Base-by-base conservation (phyloP, 2,797 vertebrate genomes). In the Gambusia yucatana region DNA sequence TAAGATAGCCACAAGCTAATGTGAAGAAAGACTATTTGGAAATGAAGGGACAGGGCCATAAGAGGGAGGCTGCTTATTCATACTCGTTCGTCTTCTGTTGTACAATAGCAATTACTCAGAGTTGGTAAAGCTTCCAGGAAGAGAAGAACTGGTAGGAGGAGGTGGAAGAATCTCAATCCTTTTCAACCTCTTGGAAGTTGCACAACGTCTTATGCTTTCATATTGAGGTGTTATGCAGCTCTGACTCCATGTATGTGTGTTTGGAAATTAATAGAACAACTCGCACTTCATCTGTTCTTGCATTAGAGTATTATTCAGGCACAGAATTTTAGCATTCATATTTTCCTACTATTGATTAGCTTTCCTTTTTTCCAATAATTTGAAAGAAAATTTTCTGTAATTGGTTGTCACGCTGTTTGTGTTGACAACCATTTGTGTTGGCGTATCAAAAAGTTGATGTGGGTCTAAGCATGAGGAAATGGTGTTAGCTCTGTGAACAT, bases 41-140 rank as follows among this genome's bases (percentile, higher is more conserved):
- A 83, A 72, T 77, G 79, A 72, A 52, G 82, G 71, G 73, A 57
- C 22, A 11, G 33, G 7, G 72, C 28, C n/a, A 17, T 33, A 36
- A 39, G 50, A 22, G 48, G 61, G 50, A 22, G 57, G 65, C 22
- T 41, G 78, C 73, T 79, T 82, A 80, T 85, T 79, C 79, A 75
- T 87, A 80, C 65, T 87, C 55, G 46, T 80, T 91, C 78, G 80
- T 91, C 77, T 81, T 87, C 87, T 78, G 84, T 81, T 82, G 88
- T 87, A 81, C 87, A 92, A 78, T 73, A 89, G 71, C 71, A 71
- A 80, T 89, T 89, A 85, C 81, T 85, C 81, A 92, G 84, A 89
- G 77, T 84, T 77, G 84, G 90, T 85, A 92, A 90, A 63, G 77
- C 72, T 88, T 90, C 88, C 93, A 93, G 82, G 36, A 67, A 82